Base-by-base conservation (phyloP, 2,113 vertebrate species). In the Otis tarda region DNA sequence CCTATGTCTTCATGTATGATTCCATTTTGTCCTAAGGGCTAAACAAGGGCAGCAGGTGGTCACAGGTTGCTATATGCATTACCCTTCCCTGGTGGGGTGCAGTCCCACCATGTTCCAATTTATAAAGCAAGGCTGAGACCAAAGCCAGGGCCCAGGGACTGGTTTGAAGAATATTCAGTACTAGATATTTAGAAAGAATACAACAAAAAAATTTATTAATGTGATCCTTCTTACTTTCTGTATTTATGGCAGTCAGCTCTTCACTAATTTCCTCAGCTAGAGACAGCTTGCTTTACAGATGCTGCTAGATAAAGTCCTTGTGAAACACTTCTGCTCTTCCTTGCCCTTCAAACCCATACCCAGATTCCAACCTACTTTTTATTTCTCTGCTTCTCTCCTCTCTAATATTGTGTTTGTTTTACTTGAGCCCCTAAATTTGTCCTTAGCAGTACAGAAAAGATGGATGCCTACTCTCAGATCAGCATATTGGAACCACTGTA, bases 51-150 rank as follows among this genome's bases (percentile, higher is more conserved):
- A 3, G 17, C 20, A 31, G 39, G 19, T 73, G 31, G 9, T 8
- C 8, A 12, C 24, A 5, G 16, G 7, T 20, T 12, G 14, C 1
- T 2, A 56, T 2, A 7, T n/a, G 11, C 18, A 7, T 8, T 63
- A 35, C 13, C 20, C 25, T 83, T 77, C 35, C 14, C 10, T 27
- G 17, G 52, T 59, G 28, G 7, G 3, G 28, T 59, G 23, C 23
- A 59, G 30, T 15, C 23, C 45, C 18, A 35, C 10, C 21, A 19
- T 33, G 25, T 11, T 61, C 41, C 41, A 43, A 43, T 43, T 43
- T 6, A 14, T 43, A 43, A 43, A 43, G 41, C 41, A 43, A 43
- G 41, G 10, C 15, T 1, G 3, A 75, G 56, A 2, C 13, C 24
- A n/a, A 25, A 8, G 14, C 13, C 24, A n/a, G 30, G 9, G 14